phyloP scores from a whole-genome alignment of 2,113 vertebrate genomes.

The Cynocephalus volans region DNA sequence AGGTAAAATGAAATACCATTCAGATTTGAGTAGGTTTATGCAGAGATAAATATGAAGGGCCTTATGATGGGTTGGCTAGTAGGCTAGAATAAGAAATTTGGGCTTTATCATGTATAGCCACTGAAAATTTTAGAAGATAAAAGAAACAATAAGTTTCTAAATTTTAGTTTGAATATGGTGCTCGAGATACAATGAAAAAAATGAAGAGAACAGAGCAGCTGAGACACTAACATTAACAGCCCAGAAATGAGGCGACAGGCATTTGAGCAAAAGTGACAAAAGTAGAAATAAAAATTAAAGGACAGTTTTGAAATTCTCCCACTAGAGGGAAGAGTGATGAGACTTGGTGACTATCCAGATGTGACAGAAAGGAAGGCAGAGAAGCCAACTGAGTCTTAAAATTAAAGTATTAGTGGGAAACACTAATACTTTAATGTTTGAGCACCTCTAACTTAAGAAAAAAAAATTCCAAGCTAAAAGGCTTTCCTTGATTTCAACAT shows the following conservation, averaged over 20 bases:
- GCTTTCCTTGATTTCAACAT: background rate
- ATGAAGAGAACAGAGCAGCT: background rate
- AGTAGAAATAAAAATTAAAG: background rate
- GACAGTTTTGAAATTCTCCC: background rate
- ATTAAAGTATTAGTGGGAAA: background rate
- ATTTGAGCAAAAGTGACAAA: background rate
- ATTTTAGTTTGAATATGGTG: background rate
- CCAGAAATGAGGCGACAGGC: background rate
- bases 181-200: background rate
- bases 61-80: background rate
- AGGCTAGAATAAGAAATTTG: background rate
- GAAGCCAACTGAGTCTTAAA: background rate
- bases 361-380: background rate
- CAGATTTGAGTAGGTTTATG: background rate
- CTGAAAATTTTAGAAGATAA: background rate
- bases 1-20: background rate
- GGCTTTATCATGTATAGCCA: background rate
- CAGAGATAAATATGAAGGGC: background rate
- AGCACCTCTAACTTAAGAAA: background rate
- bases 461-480: background rate
- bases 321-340: background rate
- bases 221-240: background rate
- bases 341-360: background rate
- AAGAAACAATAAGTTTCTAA: background rate
- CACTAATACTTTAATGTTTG: background rate